These are phyloP conservation scores for Alouatta palliata DNA, from an alignment of 2,113 vertebrate species.

Conservation along the genomic window DNA sequence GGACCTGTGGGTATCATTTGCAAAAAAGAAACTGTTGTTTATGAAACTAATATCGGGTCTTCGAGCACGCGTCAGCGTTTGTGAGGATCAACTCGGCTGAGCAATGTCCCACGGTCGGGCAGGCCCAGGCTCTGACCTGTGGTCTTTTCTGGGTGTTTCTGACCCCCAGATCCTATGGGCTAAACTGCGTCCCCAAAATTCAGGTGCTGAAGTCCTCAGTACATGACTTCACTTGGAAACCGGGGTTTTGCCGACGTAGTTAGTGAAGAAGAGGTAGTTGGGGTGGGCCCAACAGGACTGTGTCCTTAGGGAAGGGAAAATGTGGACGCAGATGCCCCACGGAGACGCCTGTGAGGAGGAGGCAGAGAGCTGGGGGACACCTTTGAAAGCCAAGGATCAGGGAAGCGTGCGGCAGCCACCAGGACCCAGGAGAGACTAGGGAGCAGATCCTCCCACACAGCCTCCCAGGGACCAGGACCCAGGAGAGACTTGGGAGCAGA, in stretches of 20 bases:
- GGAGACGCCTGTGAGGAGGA: accelerated
- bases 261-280: accelerated
- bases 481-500: too few species aligned
- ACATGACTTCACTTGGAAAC: accelerated
- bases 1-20: constrained; percentile 69
- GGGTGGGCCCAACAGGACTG: accelerated
- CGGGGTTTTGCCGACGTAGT: background rate
- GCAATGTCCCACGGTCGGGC: background rate
- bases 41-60: constrained; percentile 55
- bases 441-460: too few species aligned
- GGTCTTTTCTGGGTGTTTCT: background rate
- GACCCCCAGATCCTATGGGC: background rate
- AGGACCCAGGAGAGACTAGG: too few species aligned
- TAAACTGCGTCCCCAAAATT: background rate
- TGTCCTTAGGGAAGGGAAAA: background rate
- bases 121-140: accelerated
- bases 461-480: too few species aligned
- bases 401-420: accelerated
- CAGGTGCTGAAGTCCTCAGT: accelerated
- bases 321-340: accelerated
- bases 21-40: constrained; percentile 43
- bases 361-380: accelerated
- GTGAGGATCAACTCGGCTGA: constrained; percentile 31
- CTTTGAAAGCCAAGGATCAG: accelerated
- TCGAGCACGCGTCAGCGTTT: constrained; percentile 61